phyloP scores from a whole-genome alignment of 2,113 vertebrate genomes.

The Chamaetylas fuelleborni region DNA sequence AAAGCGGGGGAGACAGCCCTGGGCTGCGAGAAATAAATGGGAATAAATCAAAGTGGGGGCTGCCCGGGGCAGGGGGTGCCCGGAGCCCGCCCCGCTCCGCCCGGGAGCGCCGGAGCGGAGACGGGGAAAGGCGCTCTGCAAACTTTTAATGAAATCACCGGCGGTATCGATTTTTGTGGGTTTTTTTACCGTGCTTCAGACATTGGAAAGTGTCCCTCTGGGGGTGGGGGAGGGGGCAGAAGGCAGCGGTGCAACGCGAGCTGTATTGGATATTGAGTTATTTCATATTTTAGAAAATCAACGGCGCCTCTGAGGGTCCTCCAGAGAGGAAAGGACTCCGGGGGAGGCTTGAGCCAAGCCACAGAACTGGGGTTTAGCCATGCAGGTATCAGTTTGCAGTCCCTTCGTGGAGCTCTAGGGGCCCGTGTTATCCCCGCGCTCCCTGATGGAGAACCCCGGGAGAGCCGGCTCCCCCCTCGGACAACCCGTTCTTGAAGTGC shows the following conservation, averaged over 20 bases:
- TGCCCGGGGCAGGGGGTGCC: not conserved
- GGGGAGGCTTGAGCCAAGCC: not conserved
- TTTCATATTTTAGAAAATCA: constrained; percentile 1
- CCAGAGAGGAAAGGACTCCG: not conserved
- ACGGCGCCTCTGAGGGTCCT: not conserved
- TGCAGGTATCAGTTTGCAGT: not conserved
- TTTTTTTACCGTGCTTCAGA: not conserved
- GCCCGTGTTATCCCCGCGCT: not conserved
- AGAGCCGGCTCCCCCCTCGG: not conserved
- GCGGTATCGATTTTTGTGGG: not conserved
- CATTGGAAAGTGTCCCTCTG: not conserved
- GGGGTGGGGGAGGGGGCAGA: not conserved
- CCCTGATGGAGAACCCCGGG: not conserved
- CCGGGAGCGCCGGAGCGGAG: not conserved
- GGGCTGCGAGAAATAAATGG: not conserved
- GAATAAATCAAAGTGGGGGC: not conserved
- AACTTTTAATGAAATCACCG: not conserved
- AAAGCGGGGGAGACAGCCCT: not conserved
- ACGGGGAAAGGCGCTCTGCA: not conserved
- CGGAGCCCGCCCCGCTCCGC: not conserved
- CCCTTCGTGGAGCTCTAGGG: not conserved
- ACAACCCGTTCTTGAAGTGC: not conserved
- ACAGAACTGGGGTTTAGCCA: not conserved
- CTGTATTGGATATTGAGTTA: not conserved
- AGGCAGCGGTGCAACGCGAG: not conserved